phyloP scores from a whole-genome alignment of 1,140 invertebrate species.

The Cotesia chilonis region DNA sequence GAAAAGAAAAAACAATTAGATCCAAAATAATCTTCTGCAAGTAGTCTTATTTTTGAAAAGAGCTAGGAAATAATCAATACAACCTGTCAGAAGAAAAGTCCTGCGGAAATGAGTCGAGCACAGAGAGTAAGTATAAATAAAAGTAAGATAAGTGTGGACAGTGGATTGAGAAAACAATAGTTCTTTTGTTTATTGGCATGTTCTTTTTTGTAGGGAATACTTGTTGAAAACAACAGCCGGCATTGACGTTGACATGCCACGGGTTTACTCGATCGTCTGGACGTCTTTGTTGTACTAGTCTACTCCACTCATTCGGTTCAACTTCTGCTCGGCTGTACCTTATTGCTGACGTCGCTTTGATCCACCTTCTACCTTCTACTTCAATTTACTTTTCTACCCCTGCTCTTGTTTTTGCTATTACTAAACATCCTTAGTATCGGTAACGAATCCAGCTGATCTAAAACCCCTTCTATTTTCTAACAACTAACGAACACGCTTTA shows the following conservation, averaged over 20 bases:
- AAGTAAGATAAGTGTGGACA: conserved; percentile 1
- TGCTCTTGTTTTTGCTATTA: background rate
- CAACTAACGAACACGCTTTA: conserved; percentile 33
- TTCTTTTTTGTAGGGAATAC: conserved; percentile 12
- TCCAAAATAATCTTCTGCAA: too few species aligned
- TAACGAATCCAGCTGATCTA: conserved; percentile 36
- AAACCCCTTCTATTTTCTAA: conserved; percentile 22
- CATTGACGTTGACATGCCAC: conserved; percentile 23
- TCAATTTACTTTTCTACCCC: background rate
- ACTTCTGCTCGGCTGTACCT: background rate
- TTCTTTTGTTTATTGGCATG: conserved; percentile 32
- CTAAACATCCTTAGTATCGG: background rate
- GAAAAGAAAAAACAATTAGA: too few species aligned
- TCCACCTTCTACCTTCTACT: conserved; percentile 11
- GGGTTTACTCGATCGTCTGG: conserved; percentile 18
- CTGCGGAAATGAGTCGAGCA: background rate
- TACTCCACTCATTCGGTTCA: background rate
- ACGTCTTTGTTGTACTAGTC: background rate
- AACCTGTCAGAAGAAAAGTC: background rate
- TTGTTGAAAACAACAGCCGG: conserved; percentile 4
- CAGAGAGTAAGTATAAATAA: background rate
- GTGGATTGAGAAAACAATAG: conserved; percentile 15
- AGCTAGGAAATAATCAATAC: too few species aligned
- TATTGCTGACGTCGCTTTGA: background rate
- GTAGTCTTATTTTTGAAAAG: too few species aligned